Conservation (phyloP, 2,797 vertebrate genomes). For the Enteromius thamalakanensis region DNA sequence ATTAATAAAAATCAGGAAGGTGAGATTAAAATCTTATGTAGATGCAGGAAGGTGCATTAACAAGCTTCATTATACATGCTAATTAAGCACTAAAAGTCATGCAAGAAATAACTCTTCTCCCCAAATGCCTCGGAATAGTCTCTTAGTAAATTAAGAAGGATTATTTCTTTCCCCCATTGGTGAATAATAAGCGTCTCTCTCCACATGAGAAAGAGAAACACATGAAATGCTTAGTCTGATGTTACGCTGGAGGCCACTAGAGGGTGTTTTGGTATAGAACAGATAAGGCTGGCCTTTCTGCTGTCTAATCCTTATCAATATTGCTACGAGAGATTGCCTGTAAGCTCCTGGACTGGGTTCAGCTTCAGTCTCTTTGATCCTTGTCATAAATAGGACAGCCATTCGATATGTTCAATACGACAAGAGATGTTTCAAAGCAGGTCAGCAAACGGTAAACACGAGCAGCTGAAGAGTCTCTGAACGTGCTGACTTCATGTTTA, state of each 20-base stretch:
- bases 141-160: constrained; percentile 9
- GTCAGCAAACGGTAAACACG: constrained; percentile 24
- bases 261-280: constrained; percentile 61
- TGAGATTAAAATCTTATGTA: background rate
- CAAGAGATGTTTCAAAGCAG: constrained; percentile 23
- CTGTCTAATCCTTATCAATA: constrained; percentile 53
- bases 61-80: constrained; percentile 28
- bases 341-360: constrained; percentile 39
- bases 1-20: constrained; percentile 22
- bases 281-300: constrained; percentile 53
- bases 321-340: constrained; percentile 25
- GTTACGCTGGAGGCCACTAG: constrained; percentile 62
- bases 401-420: constrained; percentile 32
- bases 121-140: constrained; percentile 49
- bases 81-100: constrained; percentile 6
- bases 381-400: constrained; percentile 35
- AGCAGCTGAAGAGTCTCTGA: constrained; percentile 18
- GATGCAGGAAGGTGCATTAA: constrained; percentile 1
- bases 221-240: constrained; percentile 44
- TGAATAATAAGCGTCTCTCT: constrained; percentile 39
- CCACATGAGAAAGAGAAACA: constrained; percentile 20
- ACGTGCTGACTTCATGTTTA: constrained; percentile 18
- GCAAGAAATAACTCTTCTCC: constrained; percentile 11
- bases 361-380: constrained; percentile 23
- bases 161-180: constrained; percentile 22